Percentiles rank a stretch among this genome's conserved stretches.
Conservation (phyloP, 2,888 invertebrate genomes). For the Nemapogon koenigi region DNA sequence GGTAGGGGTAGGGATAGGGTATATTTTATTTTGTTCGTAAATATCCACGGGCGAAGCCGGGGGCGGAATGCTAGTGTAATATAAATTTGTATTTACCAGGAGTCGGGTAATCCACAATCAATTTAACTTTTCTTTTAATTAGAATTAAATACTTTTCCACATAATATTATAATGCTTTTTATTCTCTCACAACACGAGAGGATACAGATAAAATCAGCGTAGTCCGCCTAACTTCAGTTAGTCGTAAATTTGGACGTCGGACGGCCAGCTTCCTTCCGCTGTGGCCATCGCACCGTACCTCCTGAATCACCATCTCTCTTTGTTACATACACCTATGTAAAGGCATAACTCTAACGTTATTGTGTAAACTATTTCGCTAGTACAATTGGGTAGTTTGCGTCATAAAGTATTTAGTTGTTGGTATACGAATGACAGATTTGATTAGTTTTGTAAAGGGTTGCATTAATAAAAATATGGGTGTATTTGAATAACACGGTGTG, state of each 20-base stretch:
- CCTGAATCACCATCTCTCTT: slow-evolving; percentile 10
- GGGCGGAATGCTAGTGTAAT: no score
- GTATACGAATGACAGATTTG: neutral
- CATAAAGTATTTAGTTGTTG: neutral
- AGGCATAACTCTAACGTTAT: slow-evolving; percentile 7
- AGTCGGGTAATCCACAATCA: no score
- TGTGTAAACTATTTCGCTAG: no score
- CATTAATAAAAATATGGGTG: neutral
- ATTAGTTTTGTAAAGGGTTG: neutral
- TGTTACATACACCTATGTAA: slow-evolving; percentile 9
- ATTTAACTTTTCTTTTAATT: no score
- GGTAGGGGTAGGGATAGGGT: no score
- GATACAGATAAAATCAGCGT: slow-evolving; percentile 6
- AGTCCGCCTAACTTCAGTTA: slow-evolving; percentile 4
- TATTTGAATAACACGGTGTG: neutral
- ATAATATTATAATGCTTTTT: no score
- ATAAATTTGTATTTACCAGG: no score
- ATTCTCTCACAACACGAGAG: no score
- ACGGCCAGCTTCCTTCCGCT: slow-evolving; percentile 35
- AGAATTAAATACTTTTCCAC: no score
- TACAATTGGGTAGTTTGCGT: no score
- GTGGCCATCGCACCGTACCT: slow-evolving; percentile 24
- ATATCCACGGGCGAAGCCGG: no score
- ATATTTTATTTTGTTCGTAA: no score
- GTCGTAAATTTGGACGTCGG: slow-evolving; percentile 21